Base-by-base conservation (phyloP, 2,888 invertebrate species). In the Diplolepis rosae region DNA sequence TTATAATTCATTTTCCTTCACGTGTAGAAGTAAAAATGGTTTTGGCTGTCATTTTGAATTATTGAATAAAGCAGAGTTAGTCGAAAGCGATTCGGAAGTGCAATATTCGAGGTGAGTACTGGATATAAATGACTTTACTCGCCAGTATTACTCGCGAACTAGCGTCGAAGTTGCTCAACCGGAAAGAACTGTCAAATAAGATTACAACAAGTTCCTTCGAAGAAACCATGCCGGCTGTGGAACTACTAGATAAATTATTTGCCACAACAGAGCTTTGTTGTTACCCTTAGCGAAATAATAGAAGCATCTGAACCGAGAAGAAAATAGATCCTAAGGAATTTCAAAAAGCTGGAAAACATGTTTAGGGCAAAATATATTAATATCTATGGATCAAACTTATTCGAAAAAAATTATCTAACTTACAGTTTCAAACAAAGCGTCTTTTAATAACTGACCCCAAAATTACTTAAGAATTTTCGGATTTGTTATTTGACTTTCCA, bases 241-340 rank as follows among this genome's bases (percentile, higher is more conserved):
- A 71, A 69, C 73, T 72, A 72, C 76, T 68, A 77, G 77, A 81
- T 83, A 79, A 82, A 82, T 84, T 81, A 81, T 82, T 82, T 75
- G 77, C 78, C 73, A 74, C 73, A 73, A 75, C 67, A 45, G 68
- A 71, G 51, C 48, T 71, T 65, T 70, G 52, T 39, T 24, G 39
- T 22, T 24, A 45, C 56, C 71, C 73, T 71, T 70, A 70, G 80
- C 51, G 66, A 71, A 72, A 67, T 75, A 77, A 81, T 70, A 77
- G 72, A 71, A 77, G 71, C 28, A 35, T 24, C 22, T 39, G 6
- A 24, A 9, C 1, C 3, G 39, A 24, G 11, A 24, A 9, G 9
- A 18, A 61, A 61, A 61, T 39, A 7, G 39, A 61, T 61, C 32
- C 32, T 42, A n/a, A 52, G 52, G 39, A 61, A 39, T 13, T 42